Percentiles rank a stretch among this genome's conserved stretches.
Conservation (phyloP, 2,797 vertebrate species). For the Siniperca obscura region DNA sequence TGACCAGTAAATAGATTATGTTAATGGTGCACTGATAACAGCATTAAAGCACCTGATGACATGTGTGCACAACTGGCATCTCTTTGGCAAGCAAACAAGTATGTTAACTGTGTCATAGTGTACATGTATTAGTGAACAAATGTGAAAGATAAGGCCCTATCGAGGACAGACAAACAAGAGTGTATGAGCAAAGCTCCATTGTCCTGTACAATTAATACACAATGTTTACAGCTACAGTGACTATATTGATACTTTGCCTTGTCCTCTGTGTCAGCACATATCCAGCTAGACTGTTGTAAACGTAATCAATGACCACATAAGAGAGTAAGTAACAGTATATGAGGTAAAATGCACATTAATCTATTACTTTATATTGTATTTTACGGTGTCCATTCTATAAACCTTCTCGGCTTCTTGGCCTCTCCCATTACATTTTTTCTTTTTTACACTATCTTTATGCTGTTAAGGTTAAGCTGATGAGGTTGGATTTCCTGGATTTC, state of each 20-base stretch:
- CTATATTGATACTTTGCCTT: neutral
- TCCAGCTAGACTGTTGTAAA: neutral
- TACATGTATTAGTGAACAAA: conserved; percentile 7
- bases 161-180: neutral
- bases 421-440: neutral
- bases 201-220: neutral
- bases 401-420: neutral
- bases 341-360: neutral
- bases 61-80: neutral
- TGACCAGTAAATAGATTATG: conserved; percentile 38
- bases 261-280: neutral
- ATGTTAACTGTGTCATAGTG: neutral
- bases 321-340: neutral
- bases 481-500: neutral
- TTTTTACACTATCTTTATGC: neutral
- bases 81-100: conserved; percentile 5
- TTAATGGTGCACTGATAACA: conserved; percentile 42
- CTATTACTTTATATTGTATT: neutral
- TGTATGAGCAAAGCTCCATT: conserved; percentile 6
- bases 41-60: conserved; percentile 1
- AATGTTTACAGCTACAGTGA: neutral
- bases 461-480: neutral
- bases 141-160: conserved; percentile 18
- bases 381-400: neutral
- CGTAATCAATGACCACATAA: conserved; percentile 4